A percentile compares a stretch with the other conserved stretches of the same genome.
These are phyloP conservation scores for Octodonta nipae DNA, from an alignment of 2,888 invertebrate species.

Conservation along the genomic window DNA sequence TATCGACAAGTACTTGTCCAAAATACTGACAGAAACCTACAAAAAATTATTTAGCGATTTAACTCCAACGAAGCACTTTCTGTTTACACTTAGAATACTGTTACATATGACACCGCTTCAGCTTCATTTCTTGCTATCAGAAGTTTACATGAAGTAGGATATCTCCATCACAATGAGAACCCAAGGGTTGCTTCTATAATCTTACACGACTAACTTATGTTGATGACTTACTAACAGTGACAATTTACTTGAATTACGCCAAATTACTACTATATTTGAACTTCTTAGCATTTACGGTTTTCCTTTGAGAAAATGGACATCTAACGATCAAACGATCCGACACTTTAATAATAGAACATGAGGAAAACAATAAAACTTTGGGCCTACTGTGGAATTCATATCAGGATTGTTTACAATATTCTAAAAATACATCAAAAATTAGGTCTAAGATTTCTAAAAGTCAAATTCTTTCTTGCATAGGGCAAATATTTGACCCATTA, in stretches of 20 bases:
- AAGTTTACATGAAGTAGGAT: conserved; percentile 4
- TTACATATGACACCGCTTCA: conserved; percentile 10
- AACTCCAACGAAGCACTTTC: conserved; percentile 10
- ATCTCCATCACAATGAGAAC: neutral
- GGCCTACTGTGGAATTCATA: conserved; percentile 9
- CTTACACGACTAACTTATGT: conserved; percentile 13
- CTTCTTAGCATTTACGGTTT: conserved; percentile 4
- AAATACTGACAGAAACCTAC: conserved; percentile 5
- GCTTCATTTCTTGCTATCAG: conserved; percentile 22
- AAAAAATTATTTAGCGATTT: conserved; percentile 15
- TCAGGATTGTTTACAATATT: conserved; percentile 5
- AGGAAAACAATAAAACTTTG: conserved; percentile 1
- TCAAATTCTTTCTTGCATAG: conserved; percentile 7
- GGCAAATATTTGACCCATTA: conserved; percentile 11
- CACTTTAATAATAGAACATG: neutral
- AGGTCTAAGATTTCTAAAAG: conserved; percentile 6
- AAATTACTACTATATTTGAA: conserved; percentile 2
- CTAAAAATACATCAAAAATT: neutral
- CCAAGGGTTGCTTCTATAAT: neutral
- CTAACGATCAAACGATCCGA: conserved; percentile 8
- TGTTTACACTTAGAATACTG: neutral
- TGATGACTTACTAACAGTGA: conserved; percentile 12
- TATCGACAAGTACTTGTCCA: conserved; percentile 9
- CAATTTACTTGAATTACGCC: conserved; percentile 2
- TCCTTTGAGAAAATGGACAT: conserved; percentile 12